Percentiles rank a stretch among this genome's conserved stretches.
phyloP scores from a whole-genome alignment of 2,888 invertebrate genomes.

The Oasisia sp. region DNA sequence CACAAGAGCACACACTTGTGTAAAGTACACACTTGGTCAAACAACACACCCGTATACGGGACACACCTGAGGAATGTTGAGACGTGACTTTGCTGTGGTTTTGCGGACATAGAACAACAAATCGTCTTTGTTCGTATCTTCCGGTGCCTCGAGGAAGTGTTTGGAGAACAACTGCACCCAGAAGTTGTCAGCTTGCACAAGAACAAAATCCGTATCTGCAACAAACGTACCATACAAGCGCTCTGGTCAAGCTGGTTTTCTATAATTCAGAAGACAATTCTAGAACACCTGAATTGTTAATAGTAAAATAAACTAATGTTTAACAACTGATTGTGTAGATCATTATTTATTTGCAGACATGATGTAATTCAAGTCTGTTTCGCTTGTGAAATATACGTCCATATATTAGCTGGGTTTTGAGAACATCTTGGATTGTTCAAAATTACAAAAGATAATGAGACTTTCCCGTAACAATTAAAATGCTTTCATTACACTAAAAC shows the following conservation, averaged over 20 bases:
- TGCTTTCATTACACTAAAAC: no score
- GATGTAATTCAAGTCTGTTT: no score
- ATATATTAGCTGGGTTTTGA: no score
- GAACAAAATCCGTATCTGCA: constrained; percentile 89
- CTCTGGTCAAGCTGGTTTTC: no score
- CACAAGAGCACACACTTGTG: constrained; percentile 18
- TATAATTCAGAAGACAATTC: not conserved
- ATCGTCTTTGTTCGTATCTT: constrained; percentile 79
- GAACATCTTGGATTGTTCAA: no score
- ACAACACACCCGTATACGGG: not conserved
- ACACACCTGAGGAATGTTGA: constrained; percentile 38
- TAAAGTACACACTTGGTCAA: not conserved
- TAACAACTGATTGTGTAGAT: no score
- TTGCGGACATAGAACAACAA: constrained; percentile 91
- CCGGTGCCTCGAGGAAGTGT: constrained; percentile 83
- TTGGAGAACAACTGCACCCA: constrained; percentile 96
- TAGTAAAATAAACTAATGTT: no score
- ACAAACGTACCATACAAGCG: constrained; percentile 18
- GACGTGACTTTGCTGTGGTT: constrained; percentile 36
- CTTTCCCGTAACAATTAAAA: no score
- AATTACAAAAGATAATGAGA: no score
- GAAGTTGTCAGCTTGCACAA: constrained; percentile 91
- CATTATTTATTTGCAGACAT: no score
- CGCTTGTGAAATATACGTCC: no score
- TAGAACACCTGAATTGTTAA: not conserved